Percentiles rank a stretch among this genome's conserved stretches.
phyloP scores from a whole-genome alignment of 2,113 vertebrate species.

The Lagopus leucura region DNA sequence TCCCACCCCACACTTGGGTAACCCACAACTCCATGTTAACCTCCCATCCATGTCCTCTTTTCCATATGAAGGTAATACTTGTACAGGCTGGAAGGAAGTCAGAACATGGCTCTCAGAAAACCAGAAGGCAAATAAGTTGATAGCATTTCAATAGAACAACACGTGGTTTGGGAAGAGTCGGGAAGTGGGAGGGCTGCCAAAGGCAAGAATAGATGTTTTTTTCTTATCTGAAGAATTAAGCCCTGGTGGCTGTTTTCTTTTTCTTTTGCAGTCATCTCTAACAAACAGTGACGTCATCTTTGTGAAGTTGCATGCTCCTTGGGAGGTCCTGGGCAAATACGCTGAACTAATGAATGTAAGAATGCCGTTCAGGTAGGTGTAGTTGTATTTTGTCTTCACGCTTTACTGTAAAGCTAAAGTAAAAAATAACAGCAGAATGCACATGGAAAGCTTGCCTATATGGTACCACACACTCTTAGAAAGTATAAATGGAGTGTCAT shows the following conservation, averaged over 20 bases:
- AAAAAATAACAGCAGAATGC: constrained; percentile 8
- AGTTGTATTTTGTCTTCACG: constrained; percentile 7
- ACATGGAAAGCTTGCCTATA: background rate
- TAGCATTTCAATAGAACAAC: background rate
- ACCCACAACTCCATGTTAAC: background rate
- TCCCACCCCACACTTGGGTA: background rate
- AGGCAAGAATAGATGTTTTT: background rate
- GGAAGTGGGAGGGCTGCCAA: background rate
- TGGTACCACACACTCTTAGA: background rate
- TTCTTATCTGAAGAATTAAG: constrained; percentile 13
- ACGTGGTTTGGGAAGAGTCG: background rate
- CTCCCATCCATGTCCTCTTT: background rate
- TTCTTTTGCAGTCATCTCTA: constrained; percentile 87
- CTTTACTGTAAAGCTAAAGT: background rate
- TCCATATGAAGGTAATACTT: background rate
- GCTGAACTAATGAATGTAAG: constrained; percentile 96
- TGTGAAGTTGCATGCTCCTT: constrained; percentile 93
- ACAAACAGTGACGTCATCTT: constrained; percentile 94
- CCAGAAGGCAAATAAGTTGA: background rate
- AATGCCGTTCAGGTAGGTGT: constrained; percentile 94
- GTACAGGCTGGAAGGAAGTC: background rate
- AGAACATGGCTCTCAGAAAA: background rate
- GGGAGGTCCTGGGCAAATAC: constrained; percentile 95
- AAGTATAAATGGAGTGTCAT: background rate
- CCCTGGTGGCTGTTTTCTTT: constrained; percentile 53